Conservation (phyloP, 2,797 vertebrate genomes). For the Eremophila alpestris region DNA sequence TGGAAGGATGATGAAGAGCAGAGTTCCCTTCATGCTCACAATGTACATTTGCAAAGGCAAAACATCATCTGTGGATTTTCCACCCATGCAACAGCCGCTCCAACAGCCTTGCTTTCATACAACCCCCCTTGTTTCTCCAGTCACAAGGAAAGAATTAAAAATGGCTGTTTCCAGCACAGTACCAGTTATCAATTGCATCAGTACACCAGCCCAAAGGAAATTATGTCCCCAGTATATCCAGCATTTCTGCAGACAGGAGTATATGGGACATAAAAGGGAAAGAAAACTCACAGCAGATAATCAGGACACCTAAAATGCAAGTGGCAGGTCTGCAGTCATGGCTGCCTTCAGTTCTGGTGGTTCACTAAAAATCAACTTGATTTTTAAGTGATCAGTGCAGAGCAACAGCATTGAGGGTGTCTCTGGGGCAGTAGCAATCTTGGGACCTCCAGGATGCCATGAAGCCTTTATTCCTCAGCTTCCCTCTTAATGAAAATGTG, state of each 20-base stretch:
- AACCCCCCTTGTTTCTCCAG: neutral
- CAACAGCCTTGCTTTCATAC: conserved; percentile 5
- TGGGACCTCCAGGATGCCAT: neutral
- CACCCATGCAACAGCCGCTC: neutral
- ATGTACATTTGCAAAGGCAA: neutral
- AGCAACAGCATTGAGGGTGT: neutral
- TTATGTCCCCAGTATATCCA: neutral
- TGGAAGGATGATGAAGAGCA: neutral
- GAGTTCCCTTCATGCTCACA: neutral
- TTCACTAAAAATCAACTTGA: neutral
- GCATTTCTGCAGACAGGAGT: neutral
- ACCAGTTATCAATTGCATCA: neutral
- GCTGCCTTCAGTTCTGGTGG: neutral
- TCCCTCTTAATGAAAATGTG: neutral
- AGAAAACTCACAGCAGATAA: neutral
- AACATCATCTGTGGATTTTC: neutral
- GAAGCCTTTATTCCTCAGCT: neutral
- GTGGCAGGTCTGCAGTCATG: neutral
- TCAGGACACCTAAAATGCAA: neutral
- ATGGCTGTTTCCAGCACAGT: neutral
- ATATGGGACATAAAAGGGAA: neutral
- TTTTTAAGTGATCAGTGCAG: neutral
- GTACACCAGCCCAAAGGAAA: neutral
- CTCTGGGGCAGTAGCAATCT: fast-evolving
- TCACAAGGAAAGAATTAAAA: neutral